A percentile compares a stretch with the other conserved stretches of the same genome.
Evolutionary conservation across 2,113 vertebrate species (phyloP).

Genomic region (Equus przewalskii): DNA sequence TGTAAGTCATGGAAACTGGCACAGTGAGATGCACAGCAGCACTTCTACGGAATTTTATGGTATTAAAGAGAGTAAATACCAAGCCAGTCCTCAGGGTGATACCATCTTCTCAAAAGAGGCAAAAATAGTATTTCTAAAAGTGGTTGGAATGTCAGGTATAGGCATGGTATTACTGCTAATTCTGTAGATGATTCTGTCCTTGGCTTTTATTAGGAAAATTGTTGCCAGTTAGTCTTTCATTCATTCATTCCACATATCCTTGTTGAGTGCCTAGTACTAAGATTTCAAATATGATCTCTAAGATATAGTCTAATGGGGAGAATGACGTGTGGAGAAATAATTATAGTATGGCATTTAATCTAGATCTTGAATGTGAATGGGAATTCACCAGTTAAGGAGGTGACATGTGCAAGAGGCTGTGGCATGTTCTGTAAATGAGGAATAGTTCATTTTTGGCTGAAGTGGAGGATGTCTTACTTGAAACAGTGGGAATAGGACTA

Average conservation of each 20-base stretch:
- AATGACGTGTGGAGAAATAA: slow-evolving; percentile 11
- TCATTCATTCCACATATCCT: background rate
- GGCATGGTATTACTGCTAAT: background rate
- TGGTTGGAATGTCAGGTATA: background rate
- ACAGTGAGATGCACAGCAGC: background rate
- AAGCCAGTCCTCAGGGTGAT: background rate
- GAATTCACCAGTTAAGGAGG: slow-evolving; percentile 20
- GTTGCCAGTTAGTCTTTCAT: background rate
- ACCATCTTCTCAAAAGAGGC: background rate
- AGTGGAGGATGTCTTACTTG: background rate
- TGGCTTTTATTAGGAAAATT: slow-evolving; percentile 38
- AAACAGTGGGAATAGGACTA: background rate
- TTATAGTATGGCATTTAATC: background rate
- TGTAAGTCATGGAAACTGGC: slow-evolving; percentile 90
- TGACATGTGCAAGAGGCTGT: background rate
- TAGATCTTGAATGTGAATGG: background rate
- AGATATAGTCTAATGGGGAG: slow-evolving; percentile 16
- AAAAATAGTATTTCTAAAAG: background rate
- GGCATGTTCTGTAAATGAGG: background rate
- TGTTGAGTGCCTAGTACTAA: background rate
- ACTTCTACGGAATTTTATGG: slow-evolving; percentile 4
- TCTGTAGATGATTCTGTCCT: slow-evolving; percentile 12
- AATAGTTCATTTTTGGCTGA: slow-evolving; percentile 29
- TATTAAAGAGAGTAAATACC: background rate
- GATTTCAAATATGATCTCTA: background rate